phyloP scores from a whole-genome alignment of 2,113 vertebrate genomes.

The Saguinus imperator region DNA sequence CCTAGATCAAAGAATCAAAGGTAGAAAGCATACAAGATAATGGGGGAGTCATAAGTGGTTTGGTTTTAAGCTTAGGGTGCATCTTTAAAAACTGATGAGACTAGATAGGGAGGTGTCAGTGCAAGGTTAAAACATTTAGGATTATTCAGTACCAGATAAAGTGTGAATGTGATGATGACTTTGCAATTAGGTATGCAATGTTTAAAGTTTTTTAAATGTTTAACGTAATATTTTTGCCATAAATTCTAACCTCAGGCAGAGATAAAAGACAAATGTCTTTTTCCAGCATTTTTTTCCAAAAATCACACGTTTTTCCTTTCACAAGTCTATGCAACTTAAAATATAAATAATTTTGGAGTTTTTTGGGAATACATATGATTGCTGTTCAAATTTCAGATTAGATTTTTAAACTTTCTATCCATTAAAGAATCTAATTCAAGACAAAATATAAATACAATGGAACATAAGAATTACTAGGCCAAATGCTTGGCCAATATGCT shows the following conservation, averaged over 20 bases:
- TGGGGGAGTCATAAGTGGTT: neutral
- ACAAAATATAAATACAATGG: neutral
- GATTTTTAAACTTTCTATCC: slow-evolving; percentile 10
- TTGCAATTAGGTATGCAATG: neutral
- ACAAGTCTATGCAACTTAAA: neutral
- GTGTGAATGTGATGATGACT: neutral
- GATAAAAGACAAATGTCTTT: neutral
- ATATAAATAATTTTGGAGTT: neutral
- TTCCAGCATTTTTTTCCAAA: slow-evolving; percentile 32
- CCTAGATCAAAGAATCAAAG: neutral
- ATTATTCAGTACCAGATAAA: neutral
- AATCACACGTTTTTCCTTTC: neutral
- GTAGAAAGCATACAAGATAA: neutral
- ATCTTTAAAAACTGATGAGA: neutral
- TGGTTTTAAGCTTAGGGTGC: neutral
- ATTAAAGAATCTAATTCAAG: slow-evolving; percentile 19
- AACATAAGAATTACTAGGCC: neutral
- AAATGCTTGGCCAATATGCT: neutral
- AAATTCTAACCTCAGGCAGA: neutral
- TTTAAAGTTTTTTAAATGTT: neutral
- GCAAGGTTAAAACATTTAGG: neutral
- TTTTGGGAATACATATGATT: neutral
- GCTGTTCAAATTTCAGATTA: neutral
- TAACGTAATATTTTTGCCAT: neutral
- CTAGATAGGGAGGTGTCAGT: neutral